Conservation (phyloP, 1,140 invertebrate species). For the Helicoverpa armigera region DNA sequence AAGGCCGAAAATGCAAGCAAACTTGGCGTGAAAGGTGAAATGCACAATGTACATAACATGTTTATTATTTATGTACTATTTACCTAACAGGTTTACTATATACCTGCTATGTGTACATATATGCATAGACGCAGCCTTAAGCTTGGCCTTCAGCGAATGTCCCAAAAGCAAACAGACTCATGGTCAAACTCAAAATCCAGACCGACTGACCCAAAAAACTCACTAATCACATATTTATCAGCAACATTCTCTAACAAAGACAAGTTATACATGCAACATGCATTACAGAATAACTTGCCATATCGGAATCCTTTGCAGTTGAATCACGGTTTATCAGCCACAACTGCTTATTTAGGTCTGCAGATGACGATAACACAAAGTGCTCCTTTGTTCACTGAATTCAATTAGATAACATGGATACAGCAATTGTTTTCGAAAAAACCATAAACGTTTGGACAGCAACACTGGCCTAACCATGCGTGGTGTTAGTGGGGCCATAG, state of each 20-base stretch:
- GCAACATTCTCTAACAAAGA: conserved; percentile 25
- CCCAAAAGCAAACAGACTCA: not conserved
- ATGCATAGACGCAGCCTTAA: too few relatives aligned
- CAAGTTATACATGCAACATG: not conserved
- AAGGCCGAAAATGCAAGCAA: too few relatives aligned
- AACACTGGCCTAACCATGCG: conserved; percentile 8
- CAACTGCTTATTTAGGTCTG: conserved; percentile 49
- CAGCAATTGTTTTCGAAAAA: conserved; percentile 39
- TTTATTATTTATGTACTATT: too few relatives aligned
- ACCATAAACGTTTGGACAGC: conserved; percentile 27
- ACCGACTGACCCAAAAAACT: not conserved
- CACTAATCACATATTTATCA: not conserved
- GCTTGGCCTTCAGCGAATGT: too few relatives aligned
- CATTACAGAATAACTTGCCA: conserved; percentile 36
- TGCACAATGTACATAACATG: too few relatives aligned
- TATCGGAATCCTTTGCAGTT: conserved; percentile 31
- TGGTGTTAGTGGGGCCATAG: conserved; percentile 15
- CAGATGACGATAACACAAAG: conserved; percentile 37
- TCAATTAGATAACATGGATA: conserved; percentile 45
- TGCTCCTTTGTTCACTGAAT: conserved; percentile 31
- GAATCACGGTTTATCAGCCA: conserved; percentile 39
- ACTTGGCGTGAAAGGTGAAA: too few relatives aligned
- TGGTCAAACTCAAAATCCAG: not conserved
- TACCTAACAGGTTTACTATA: too few relatives aligned
- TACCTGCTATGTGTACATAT: not conserved